Base-by-base conservation (phyloP, 1,140 invertebrate genomes). In the Aplysia californica region DNA sequence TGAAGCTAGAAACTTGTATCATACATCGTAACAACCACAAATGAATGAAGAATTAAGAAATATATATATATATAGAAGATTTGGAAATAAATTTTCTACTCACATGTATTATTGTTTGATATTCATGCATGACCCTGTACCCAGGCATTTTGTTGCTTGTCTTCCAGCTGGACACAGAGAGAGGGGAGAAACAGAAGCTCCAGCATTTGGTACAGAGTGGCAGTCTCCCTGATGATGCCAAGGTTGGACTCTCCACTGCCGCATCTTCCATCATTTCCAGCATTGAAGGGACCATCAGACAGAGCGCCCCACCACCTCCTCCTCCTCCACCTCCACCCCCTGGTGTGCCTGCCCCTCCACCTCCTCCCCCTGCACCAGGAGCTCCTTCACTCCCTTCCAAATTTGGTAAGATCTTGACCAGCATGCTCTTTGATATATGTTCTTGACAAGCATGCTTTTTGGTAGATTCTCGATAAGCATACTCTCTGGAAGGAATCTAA, bases 181-280 rank as follows among this genome's bases (percentile, higher is more conserved):
- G 95, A 81, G 93, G 93, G 26, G 96, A 97, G 87, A 91, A 95
- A 75, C 92, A 93, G 69, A 93, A 96, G 58, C 91, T 97, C 69
- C 95, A 97, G 88, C 93, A 95, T 81, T 91, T 97, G 67, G 94
- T 97, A 23, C 95, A 93, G 83, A 96, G 95, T 56, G 90, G 90
- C 56, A 96, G 94, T 90, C 93, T 98, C 84, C 95, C 96, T 44
- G 96, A 97, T 89, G 96, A 98, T 89, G 95, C 96, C 0, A 97
- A 97, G 91, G 95, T 95, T 81, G 88, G 88, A 21, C 78, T 91
- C 39, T 84, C 84, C 39, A 59, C 80, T 20, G 76, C 79, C 2
- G 77, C 84, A 23, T 84, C 91, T 89, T 73, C 89, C 90, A 56
- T 92, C 90, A 61, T 91, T 90, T 2, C 92, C 92, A 76, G 78